Evolutionary conservation across 2,888 invertebrate species (phyloP).

Genomic region (Pemphredon lugubris): DNA sequence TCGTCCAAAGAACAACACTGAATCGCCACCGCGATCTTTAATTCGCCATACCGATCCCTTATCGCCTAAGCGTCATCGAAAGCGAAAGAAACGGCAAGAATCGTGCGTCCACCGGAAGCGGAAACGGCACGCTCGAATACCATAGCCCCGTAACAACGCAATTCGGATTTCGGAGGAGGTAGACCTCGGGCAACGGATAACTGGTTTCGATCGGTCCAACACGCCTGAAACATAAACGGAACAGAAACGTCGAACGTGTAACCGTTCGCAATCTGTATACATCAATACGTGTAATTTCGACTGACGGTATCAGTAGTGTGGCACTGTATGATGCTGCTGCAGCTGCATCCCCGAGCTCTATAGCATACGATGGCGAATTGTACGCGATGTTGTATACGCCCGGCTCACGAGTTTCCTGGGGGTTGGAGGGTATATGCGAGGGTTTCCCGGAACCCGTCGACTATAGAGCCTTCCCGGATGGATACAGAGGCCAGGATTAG

Average conservation of each 20-base stretch:
- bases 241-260: conserved; percentile 73
- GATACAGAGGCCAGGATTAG: conserved; percentile 77
- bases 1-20: no score
- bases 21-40: no score
- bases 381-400: conserved; percentile 67
- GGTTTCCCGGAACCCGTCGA: conserved; percentile 73
- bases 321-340: conserved; percentile 64
- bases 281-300: conserved; percentile 79
- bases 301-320: conserved; percentile 71
- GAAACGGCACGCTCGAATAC: conserved; percentile 38
- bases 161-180: conserved; percentile 46
- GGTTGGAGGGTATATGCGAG: conserved; percentile 60
- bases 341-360: conserved; percentile 51
- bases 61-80: not conserved
- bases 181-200: conserved; percentile 52
- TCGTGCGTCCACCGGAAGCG: not conserved
- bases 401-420: conserved; percentile 65
- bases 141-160: conserved; percentile 47
- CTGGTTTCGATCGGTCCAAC: conserved; percentile 74
- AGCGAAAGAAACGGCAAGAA: conserved; percentile 26
- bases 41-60: not conserved
- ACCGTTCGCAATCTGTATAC: conserved; percentile 68
- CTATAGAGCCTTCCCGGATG: conserved; percentile 68
- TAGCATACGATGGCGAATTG: conserved; percentile 60
- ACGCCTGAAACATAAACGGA: conserved; percentile 79